phyloP scores from a whole-genome alignment of 2,113 vertebrate species.

The Axis porcinus region DNA sequence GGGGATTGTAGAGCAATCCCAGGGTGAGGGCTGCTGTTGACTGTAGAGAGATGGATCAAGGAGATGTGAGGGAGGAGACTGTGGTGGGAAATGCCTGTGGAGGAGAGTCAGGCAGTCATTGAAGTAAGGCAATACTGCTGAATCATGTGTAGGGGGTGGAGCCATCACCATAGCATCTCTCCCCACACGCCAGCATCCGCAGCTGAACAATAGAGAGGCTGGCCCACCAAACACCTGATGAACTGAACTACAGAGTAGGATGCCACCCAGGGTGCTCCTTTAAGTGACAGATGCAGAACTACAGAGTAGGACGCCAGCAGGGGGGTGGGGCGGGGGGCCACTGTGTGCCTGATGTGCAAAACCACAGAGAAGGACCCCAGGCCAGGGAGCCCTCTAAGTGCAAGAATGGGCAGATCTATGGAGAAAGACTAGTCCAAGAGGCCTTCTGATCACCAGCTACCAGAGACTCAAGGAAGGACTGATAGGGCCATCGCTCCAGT shows the following conservation, averaged over 20 bases:
- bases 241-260: neutral
- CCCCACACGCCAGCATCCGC: neutral
- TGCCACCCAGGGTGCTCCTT: neutral
- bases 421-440: neutral
- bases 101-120: neutral
- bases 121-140: neutral
- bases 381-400: neutral
- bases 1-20: neutral
- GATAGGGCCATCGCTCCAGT: neutral
- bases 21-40: rapidly evolving
- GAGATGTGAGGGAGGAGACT: neutral
- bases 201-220: neutral
- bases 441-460: neutral
- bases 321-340: rapidly evolving
- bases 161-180: neutral
- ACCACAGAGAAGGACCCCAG: neutral
- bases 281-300: neutral
- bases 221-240: neutral
- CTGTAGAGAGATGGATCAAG: neutral
- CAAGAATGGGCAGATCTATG: neutral
- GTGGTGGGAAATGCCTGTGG: neutral
- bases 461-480: neutral
- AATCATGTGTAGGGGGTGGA: neutral
- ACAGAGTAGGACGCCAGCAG: neutral
- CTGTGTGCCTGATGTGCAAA: neutral